These are phyloP conservation scores for Deilephila porcellus DNA, from an alignment of 2,888 invertebrate species.

Conservation along the genomic window DNA sequence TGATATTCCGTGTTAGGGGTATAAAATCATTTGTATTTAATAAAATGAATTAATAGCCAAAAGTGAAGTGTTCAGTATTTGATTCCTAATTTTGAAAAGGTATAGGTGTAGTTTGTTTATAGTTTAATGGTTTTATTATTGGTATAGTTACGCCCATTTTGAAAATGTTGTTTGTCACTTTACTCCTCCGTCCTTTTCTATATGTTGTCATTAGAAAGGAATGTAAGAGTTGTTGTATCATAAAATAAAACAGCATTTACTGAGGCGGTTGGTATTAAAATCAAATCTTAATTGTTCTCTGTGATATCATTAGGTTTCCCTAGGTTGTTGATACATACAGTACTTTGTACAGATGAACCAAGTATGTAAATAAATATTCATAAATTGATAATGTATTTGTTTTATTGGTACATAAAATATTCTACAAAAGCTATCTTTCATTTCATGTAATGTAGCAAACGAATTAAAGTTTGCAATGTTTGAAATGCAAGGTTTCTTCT, in stretches of 20 bases:
- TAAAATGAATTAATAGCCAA: constrained; percentile 59
- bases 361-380: constrained; percentile 73
- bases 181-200: constrained; percentile 49
- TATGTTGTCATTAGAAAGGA: constrained; percentile 38
- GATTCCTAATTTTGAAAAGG: constrained; percentile 52
- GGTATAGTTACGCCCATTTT: constrained; percentile 3
- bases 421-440: background rate
- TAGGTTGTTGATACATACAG: constrained; percentile 57
- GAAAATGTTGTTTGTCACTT: constrained; percentile 31
- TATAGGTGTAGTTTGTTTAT: constrained; percentile 33
- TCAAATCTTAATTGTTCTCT: constrained; percentile 68
- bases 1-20: background rate
- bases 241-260: constrained; percentile 20
- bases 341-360: constrained; percentile 58
- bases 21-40: constrained; percentile 20
- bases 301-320: constrained; percentile 75
- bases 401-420: constrained; percentile 36
- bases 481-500: too few relatives aligned
- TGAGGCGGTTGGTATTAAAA: constrained; percentile 45
- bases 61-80: constrained; percentile 70
- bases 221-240: constrained; percentile 40
- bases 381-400: constrained; percentile 57
- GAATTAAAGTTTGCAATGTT: too few relatives aligned
- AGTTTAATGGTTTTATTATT: constrained; percentile 28
- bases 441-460: background rate